A percentile compares a stretch with the other conserved stretches of the same genome.
phyloP scores from a whole-genome alignment of 2,888 invertebrate genomes.

The Orthosia cruda region DNA sequence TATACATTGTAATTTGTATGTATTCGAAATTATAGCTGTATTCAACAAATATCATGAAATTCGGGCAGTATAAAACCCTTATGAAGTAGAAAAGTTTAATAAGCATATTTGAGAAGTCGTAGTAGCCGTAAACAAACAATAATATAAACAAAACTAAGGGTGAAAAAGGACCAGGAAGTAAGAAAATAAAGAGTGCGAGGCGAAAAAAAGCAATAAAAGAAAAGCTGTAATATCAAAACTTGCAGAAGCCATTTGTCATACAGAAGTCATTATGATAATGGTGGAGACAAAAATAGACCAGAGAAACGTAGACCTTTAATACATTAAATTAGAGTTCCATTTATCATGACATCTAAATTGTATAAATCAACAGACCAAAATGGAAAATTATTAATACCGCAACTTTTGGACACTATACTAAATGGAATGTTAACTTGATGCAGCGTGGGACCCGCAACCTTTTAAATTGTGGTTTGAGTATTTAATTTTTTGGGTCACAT shows the following conservation, averaged over 20 bases:
- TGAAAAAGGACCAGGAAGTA: too few relatives aligned
- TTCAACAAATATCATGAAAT: too few relatives aligned
- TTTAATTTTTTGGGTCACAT: not conserved
- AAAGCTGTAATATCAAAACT: conserved; percentile 22
- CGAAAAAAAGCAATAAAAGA: not conserved
- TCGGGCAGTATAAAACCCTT: too few relatives aligned
- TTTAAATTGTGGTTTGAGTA: not conserved
- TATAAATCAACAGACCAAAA: not conserved
- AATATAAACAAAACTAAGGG: not conserved
- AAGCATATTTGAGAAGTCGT: too few relatives aligned
- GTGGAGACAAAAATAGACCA: not conserved
- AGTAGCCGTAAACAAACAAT: not conserved
- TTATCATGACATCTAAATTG: not conserved
- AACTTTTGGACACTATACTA: conserved; percentile 9
- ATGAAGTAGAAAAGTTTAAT: too few relatives aligned
- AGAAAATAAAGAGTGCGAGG: not conserved
- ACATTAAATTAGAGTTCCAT: conserved; percentile 9
- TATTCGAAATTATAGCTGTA: too few relatives aligned
- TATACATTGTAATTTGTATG: too few relatives aligned
- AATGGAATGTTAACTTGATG: conserved; percentile 8
- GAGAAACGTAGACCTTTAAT: not conserved
- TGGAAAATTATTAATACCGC: conserved; percentile 3
- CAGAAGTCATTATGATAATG: conserved; percentile 19
- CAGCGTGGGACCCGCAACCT: not conserved
- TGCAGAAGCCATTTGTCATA: conserved; percentile 22